These are phyloP conservation scores for Indicator indicator DNA, from an alignment of 2,113 vertebrate species.

Conservation along the genomic window DNA sequence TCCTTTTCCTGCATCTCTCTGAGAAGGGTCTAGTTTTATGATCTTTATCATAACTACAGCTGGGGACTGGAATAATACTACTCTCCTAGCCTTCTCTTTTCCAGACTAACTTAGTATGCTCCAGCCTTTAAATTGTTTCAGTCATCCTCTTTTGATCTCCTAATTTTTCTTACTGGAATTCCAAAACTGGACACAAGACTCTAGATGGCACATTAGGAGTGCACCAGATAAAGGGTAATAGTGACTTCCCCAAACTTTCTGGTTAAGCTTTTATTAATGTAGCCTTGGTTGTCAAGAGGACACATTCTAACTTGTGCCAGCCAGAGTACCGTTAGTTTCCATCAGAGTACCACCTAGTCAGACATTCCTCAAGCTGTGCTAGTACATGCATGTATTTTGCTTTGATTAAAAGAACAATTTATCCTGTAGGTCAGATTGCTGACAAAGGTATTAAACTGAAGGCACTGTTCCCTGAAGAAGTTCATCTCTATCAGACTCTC, in stretches of 20 bases:
- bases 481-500: neutral
- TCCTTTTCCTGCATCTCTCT: neutral
- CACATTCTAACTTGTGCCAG: fast-evolving
- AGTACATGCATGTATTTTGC: fast-evolving
- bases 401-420: neutral
- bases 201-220: neutral
- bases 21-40: neutral
- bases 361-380: neutral
- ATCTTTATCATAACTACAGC: neutral
- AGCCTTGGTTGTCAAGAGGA: neutral
- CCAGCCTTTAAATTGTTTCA: neutral
- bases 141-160: neutral
- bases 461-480: neutral
- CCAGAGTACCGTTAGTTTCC: fast-evolving
- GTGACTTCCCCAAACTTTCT: neutral
- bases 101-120: neutral
- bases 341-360: neutral
- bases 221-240: fast-evolving
- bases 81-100: neutral
- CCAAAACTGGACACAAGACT: neutral
- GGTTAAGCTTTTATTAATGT: neutral
- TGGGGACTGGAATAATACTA: neutral
- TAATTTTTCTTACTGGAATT: neutral
- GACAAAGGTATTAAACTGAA: neutral
- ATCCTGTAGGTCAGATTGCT: neutral